Conservation (phyloP, 2,113 vertebrate species). For the Pterocles burchelli region DNA sequence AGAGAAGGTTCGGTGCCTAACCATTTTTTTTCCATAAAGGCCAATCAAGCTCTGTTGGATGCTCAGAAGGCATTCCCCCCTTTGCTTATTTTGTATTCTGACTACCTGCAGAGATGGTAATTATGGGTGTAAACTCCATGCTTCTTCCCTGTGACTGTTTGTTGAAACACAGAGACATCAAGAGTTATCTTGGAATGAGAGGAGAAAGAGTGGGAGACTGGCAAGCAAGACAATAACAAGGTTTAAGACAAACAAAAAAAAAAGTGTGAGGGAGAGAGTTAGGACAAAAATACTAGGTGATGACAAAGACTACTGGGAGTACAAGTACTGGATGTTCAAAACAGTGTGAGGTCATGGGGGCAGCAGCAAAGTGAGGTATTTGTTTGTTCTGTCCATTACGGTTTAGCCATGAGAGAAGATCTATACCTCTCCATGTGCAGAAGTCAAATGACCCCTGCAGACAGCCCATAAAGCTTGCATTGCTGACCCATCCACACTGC, state of each 20-base stretch:
- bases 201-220: background rate
- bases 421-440: background rate
- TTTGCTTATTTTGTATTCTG: background rate
- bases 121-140: background rate
- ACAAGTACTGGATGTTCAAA: background rate
- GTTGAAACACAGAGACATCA: fast-evolving
- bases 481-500: background rate
- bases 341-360: background rate
- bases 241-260: background rate
- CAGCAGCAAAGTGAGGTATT: background rate
- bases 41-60: background rate
- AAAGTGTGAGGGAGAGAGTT: background rate
- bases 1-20: background rate
- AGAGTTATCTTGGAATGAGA: background rate
- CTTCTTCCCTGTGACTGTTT: background rate
- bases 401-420: background rate
- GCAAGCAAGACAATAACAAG: background rate
- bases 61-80: background rate
- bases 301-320: background rate
- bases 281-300: background rate
- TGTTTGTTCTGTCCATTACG: background rate
- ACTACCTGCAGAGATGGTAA: background rate
- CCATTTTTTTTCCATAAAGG: background rate
- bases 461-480: background rate
- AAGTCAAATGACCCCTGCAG: background rate